phyloP scores from a whole-genome alignment of 2,113 vertebrate genomes.

The Eidolon helvum region DNA sequence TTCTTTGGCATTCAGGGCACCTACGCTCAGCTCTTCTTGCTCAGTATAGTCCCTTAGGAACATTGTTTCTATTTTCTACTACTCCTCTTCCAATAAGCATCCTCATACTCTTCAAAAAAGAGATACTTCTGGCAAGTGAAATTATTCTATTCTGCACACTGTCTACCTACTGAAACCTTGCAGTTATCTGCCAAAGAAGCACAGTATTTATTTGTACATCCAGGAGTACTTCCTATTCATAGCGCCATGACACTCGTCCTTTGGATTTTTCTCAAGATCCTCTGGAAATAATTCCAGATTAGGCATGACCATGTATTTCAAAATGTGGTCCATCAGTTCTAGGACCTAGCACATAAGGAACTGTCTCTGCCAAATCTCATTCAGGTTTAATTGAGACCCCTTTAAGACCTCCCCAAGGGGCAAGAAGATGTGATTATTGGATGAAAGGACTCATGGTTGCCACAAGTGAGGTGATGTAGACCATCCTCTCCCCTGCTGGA shows the following conservation, averaged over 20 bases:
- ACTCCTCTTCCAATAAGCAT: background rate
- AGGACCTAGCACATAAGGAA: background rate
- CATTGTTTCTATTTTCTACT: background rate
- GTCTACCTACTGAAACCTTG: background rate
- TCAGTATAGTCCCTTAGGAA: background rate
- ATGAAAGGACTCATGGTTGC: background rate
- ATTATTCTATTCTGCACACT: background rate
- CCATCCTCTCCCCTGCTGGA: background rate
- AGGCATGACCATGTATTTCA: background rate
- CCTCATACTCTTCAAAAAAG: background rate
- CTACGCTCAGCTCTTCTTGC: background rate
- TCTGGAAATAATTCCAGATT: background rate
- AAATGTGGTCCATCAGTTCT: background rate
- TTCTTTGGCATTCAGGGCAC: background rate
- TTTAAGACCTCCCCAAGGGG: background rate
- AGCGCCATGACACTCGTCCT: background rate
- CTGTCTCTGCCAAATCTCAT: background rate
- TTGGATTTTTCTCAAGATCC: background rate
- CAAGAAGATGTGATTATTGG: background rate
- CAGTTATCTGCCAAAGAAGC: background rate
- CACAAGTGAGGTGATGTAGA: background rate
- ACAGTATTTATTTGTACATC: background rate
- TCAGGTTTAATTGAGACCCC: background rate
- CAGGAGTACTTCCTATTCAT: background rate
- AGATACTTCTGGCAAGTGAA: background rate